Evolutionary conservation across 1,140 invertebrate species (phyloP), one percentile per base, ranked within the genome.

Genomic region (Oryzaephilus surinamensis): DNA sequence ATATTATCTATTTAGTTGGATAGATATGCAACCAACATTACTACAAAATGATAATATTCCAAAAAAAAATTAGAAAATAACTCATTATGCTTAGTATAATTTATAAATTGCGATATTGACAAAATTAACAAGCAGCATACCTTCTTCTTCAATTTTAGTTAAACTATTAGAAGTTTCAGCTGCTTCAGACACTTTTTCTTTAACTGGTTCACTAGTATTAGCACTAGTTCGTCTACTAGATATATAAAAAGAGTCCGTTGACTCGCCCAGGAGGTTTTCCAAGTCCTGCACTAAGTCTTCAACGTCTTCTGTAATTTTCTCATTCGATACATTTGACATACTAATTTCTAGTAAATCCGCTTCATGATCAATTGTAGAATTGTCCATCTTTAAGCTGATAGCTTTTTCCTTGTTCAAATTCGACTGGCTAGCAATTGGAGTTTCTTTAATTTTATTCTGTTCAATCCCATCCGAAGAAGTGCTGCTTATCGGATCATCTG

Each of bases 251-350:
- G 38, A 34, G 3, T 16, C 27, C 3, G 30, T 31, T n/a, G 58
- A 38, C 40, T 57, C 52, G 3, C 57, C 59, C 11, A 61, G 36
- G 16, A 61, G 37, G 34, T 54, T 61, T 37, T 61, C 57, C 32
- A 61, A 46, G 43, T 61, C 57, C 27, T 57, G 54, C 6, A 58
- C 59, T 46, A 61, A 50, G 45, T 61, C 59, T 36, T 61, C 57
- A 21, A 61, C 59, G 50, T 61, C 51, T 45, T 60, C 59, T 16
- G 46, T 54, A 19, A 61, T 59, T 38, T 54, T 54, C 18, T 57
- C 57, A 24, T 24, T 32, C 8, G 54, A 34, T 23, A 50, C 38
- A 23, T 48, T 33, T 24, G 44, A 20, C 8, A 60, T 57, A 34
- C 48, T 57, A 34, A 57, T 57, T 14, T 55, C 55, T 13, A 61